Base-by-base conservation (phyloP, 2,797 vertebrate species). In the Todus mexicanus region DNA sequence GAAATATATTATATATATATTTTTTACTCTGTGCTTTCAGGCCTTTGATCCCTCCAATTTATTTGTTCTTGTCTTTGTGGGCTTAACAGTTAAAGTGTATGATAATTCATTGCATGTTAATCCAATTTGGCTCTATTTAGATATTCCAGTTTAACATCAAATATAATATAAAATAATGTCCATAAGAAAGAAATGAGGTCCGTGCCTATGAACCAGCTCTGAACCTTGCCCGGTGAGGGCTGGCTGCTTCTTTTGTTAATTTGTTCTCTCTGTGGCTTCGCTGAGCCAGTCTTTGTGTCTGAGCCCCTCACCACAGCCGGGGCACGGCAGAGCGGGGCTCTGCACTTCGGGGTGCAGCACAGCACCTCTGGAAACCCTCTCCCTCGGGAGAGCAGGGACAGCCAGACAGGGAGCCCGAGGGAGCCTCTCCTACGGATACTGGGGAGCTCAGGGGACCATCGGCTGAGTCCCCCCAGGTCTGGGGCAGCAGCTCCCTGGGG, bases 61-160 rank as follows among this genome's bases (percentile, higher is more conserved):
- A 92, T 93, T 96, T 94, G 57, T 93, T 88, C 78, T 90, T 92
- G 66, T 66, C 84, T 87, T 94, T 90, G 79, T 90, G 91, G 76
- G 87, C 51, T 95, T 94, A 84, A 66, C 86, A 43, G 29, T 89
- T 70, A 79, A 92, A 77, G 80, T 51, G 51, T 64, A 93, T 94
- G 78, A 51, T 91, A 96, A 91, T 66, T 97, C 92, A 81, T 80
- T 91, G 87, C 78, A 77, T 87, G 38, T 85, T 96, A 96, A 95
- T 92, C 50, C 48, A 95, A 78, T 57, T 95, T 95, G 89, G 85
- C 7, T 92, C 82, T 73, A 68, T 80, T 92, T 86, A 90, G 93
- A 85, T 85, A 95, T 63, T 96, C 92, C 79, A 93, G 84, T 94
- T 94, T 57, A 93, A 89, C 43, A 90, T 95, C 69, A 84, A 95